phyloP scores from a whole-genome alignment of 2,113 vertebrate species.

The Boleophthalmus pectinirostris region DNA sequence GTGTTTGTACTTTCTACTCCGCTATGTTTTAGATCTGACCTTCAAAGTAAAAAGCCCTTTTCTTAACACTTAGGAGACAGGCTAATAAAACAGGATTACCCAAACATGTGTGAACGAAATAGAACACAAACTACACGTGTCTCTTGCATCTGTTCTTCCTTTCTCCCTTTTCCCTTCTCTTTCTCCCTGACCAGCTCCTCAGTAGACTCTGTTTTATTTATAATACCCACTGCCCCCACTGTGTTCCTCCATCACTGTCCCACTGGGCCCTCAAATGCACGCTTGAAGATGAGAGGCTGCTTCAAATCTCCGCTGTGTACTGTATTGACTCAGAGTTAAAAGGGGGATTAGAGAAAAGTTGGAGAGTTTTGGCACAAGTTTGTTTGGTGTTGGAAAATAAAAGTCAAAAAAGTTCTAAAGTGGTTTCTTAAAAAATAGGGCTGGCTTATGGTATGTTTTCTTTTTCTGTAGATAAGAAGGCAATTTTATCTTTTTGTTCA shows the following conservation, averaged over 20 bases:
- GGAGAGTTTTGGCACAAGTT: neutral
- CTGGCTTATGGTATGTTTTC: too few species aligned
- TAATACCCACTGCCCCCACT: constrained; percentile 14
- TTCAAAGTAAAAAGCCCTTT: too few species aligned
- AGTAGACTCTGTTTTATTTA: constrained; percentile 34
- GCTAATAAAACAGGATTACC: too few species aligned
- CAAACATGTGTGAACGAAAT: too few species aligned
- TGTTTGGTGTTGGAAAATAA: neutral
- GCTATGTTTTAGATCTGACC: too few species aligned
- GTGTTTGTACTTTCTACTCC: too few species aligned
- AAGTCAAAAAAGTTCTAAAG: neutral
- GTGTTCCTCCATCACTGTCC: constrained; percentile 10
- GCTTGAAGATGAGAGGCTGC: constrained; percentile 41
- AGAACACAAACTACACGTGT: neutral
- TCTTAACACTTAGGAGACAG: too few species aligned
- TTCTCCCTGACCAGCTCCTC: constrained; percentile 13
- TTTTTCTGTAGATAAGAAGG: neutral
- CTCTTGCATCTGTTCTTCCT: constrained; percentile 20
- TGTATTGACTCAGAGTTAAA: neutral
- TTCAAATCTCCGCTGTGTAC: constrained; percentile 8
- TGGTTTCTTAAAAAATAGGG: neutral
- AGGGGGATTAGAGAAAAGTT: neutral
- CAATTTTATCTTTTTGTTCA: neutral
- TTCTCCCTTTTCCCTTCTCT: constrained; percentile 19
- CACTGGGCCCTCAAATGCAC: constrained; percentile 51